Percentiles rank a stretch among this genome's conserved stretches.
These are phyloP conservation scores for Tachina lurida DNA, from an alignment of 2,888 invertebrate species.

Conservation along the genomic window DNA sequence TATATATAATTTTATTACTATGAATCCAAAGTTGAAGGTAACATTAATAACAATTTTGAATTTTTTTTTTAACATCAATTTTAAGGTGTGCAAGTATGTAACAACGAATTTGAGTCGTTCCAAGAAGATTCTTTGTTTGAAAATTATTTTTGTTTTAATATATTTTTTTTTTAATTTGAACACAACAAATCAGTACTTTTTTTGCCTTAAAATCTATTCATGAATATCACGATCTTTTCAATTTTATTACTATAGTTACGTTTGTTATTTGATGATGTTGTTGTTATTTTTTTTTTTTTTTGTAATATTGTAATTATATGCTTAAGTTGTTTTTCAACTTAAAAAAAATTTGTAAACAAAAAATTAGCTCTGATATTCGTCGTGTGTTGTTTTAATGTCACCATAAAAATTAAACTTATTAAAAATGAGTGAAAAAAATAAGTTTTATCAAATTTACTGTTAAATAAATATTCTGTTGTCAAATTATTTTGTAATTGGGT, in stretches of 20 bases:
- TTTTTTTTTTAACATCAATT: constrained; percentile 6
- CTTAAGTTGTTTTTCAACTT: constrained; percentile 43
- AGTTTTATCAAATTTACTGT: constrained; percentile 1
- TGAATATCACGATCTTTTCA: constrained; percentile 59
- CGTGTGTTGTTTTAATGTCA: constrained; percentile 51
- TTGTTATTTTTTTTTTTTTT: constrained; percentile 12
- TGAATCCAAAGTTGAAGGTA: constrained; percentile 59
- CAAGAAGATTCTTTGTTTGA: constrained; percentile 45
- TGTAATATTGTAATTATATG: constrained; percentile 49
- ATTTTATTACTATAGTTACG: constrained; percentile 34
- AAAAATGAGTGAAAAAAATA: neutral
- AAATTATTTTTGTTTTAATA: constrained; percentile 5
- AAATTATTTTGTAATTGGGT: constrained; percentile 38
- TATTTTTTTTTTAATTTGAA: constrained; percentile 24
- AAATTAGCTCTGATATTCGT: constrained; percentile 25
- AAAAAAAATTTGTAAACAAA: constrained; percentile 11
- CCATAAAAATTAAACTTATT: constrained; percentile 15
- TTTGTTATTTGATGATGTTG: constrained; percentile 13
- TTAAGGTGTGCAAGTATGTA: constrained; percentile 57
- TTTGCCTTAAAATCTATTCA: constrained; percentile 58
- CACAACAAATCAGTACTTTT: constrained; percentile 24
- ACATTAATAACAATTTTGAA: constrained; percentile 40
- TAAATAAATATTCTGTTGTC: constrained; percentile 19
- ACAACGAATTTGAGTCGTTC: constrained; percentile 49
- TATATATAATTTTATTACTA: constrained; percentile 4